Conservation (phyloP, 2,888 invertebrate species). For the Rhodophaea formosa region DNA sequence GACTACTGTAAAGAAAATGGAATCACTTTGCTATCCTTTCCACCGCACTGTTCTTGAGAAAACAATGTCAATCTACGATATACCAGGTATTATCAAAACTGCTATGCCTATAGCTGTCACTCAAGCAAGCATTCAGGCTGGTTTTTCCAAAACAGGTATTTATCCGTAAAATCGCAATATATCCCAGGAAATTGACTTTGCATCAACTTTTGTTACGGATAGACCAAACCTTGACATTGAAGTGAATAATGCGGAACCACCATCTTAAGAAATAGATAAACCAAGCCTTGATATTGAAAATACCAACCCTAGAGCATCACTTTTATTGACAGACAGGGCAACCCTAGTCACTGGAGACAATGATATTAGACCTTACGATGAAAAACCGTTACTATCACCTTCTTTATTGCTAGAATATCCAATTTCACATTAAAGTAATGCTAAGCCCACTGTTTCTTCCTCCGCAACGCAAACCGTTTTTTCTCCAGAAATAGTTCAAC, state of each 20-base stretch:
- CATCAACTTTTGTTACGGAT: constrained; percentile 37
- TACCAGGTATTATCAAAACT: constrained; percentile 32
- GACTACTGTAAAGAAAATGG: constrained; percentile 34
- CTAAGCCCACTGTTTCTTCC: constrained; percentile 5
- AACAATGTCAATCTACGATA: constrained; percentile 38
- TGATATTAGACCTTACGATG: constrained; percentile 1
- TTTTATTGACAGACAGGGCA: neutral
- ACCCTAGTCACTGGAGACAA: neutral
- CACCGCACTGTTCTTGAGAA: constrained; percentile 38
- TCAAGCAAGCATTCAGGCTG: constrained; percentile 32
- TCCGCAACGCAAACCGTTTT: constrained; percentile 17
- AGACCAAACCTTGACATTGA: constrained; percentile 24
- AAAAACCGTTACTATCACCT: constrained; percentile 5
- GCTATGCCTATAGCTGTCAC: constrained; percentile 35
- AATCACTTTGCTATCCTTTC: constrained; percentile 34
- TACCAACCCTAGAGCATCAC: neutral
- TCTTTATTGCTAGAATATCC: neutral
- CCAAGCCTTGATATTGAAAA: constrained; percentile 6
- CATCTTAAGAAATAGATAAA: neutral
- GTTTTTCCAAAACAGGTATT: constrained; percentile 35
- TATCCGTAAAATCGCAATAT: constrained; percentile 34
- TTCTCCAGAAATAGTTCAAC: constrained; percentile 22
- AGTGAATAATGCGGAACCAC: neutral
- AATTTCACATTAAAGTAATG: constrained; percentile 3
- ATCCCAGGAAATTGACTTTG: constrained; percentile 36